Conservation (phyloP, 2,797 vertebrate genomes). For the Mallotus villosus region DNA sequence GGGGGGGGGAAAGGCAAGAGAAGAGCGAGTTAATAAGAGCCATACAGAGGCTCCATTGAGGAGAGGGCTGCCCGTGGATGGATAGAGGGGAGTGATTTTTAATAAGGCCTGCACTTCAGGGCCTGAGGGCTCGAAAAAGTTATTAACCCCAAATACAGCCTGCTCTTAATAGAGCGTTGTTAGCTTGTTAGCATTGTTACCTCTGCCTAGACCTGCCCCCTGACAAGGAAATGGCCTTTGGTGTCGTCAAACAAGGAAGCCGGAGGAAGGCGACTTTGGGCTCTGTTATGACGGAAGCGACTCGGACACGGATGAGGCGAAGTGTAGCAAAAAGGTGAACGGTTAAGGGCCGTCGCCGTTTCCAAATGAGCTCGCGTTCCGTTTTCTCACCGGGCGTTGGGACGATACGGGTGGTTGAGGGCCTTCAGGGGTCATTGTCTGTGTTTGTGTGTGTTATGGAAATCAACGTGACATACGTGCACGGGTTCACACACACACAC, state of each 20-base stretch:
- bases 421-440: neutral
- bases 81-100: conserved; percentile 72
- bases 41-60: conserved; percentile 81
- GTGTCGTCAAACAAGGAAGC: neutral
- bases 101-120: conserved; percentile 74
- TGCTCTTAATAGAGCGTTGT: conserved; percentile 62
- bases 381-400: neutral
- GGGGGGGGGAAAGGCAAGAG: conserved; percentile 17
- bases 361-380: neutral
- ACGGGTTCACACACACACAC: neutral
- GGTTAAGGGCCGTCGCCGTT: neutral
- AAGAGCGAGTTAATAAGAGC: conserved; percentile 70
- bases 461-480: neutral
- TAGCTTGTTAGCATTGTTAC: no score
- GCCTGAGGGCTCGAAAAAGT: conserved; percentile 60
- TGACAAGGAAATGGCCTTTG: conserved; percentile 23
- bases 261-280: neutral
- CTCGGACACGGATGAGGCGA: no score
- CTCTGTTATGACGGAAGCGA: no score
- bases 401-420: neutral
- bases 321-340: no score
- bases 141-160: conserved; percentile 67
- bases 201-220: conserved; percentile 19
- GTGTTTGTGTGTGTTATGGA: conserved; percentile 9
- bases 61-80: conserved; percentile 62